Base-by-base conservation (phyloP, 2,113 vertebrate species). In the Tichodroma muraria region DNA sequence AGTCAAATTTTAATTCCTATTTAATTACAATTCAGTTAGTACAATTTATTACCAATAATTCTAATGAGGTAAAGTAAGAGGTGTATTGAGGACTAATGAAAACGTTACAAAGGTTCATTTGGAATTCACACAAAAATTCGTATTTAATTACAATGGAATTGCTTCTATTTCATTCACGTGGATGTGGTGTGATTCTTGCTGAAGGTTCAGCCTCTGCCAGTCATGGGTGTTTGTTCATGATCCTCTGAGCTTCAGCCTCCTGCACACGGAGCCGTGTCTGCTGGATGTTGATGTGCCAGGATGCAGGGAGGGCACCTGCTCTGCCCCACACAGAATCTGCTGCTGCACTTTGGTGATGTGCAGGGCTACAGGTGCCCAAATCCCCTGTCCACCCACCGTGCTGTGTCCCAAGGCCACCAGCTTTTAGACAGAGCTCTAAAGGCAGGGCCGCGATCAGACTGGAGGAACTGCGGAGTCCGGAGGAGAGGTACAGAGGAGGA, bases 1-100 rank as follows among this genome's bases (percentile, higher is more conserved):
- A 97, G 95, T 95, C 77, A 94, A 96, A 96, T 95, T 97, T 97
- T 97, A 97, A 97, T 97, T 97, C 77, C 59, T 96, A 80, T 95
- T 98, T 98, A 97, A 97, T 98, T 97, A 97, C 64, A 93, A 86
- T 85, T 95, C 85, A 83, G 96, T 96, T 96, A 90, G 88, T 80
- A 91, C 65, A 95, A 96, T 96, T 97, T 97, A 97, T 97, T 97
- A 95, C 92, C 88, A 89, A 86, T 96, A 96, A 92, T 96, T 95
- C 89, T 97, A 97, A 97, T 96, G 97, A 96, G 92, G 87, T 93
- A 95, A 94, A 95, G 88, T 90, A 88, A 96, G 88, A 93, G 83
- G 68, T 93, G 40, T 92, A 86, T 85, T 92, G 94, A 91, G 93
- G 88, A 88, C 89, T 97, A 97, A 97, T 88, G 93, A 95, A 95